A percentile compares a stretch with the other conserved stretches of the same genome.
Conservation (phyloP, 2,113 vertebrate species). For the Dipodomys stephensi region DNA sequence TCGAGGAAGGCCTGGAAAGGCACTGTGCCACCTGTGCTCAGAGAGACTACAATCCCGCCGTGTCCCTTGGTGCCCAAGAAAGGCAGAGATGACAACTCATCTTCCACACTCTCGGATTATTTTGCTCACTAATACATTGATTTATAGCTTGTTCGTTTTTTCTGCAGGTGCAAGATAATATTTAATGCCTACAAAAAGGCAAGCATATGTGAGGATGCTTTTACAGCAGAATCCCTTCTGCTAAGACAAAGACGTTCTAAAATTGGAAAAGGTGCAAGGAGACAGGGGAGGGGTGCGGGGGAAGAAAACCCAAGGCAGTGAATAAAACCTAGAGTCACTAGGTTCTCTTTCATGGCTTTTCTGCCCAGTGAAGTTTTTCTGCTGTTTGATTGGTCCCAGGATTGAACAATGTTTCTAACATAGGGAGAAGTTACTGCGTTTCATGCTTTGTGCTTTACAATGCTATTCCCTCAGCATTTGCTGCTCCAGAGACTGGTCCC, state of each 20-base stretch:
- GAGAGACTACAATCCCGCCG: neutral
- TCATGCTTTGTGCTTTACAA: conserved; percentile 42
- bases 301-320: neutral
- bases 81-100: neutral
- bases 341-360: conserved; percentile 38
- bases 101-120: neutral
- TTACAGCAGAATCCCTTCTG: conserved; percentile 58
- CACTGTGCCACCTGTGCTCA: neutral
- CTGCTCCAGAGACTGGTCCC: conserved; percentile 4
- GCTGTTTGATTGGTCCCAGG: neutral
- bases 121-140: neutral
- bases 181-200: conserved; percentile 22
- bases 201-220: conserved; percentile 47
- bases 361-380: neutral
- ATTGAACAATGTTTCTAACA: conserved; percentile 63
- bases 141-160: neutral
- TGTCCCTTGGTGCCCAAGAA: neutral
- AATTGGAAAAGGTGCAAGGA: conserved; percentile 38
- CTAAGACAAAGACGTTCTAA: conserved; percentile 69
- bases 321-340: neutral
- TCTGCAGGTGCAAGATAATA: neutral
- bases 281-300: neutral
- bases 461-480: neutral
- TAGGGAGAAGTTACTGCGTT: conserved; percentile 34
- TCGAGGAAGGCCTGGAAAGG: neutral